Base-by-base conservation (phyloP, 2,797 vertebrate species). In the Acomys russatus region DNA sequence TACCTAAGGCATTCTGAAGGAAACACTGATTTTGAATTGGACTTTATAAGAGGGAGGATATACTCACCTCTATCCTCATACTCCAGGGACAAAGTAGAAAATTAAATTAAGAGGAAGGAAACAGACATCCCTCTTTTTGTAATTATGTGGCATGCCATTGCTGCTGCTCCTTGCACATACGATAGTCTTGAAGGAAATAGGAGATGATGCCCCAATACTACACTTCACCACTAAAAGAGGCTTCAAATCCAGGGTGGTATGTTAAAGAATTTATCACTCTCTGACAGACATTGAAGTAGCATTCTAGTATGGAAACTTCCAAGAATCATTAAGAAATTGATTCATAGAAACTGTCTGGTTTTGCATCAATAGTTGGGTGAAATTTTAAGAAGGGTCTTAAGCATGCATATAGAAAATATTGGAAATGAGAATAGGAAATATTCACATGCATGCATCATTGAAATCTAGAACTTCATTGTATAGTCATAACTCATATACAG, bases 351-450 rank as follows among this genome's bases (percentile, higher is more conserved):
- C 25, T 18, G 25, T 5, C 18, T 10, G 17, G 4, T n/a, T 92
- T 33, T 30, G 44, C 23, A 71, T 91, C 66, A 90, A 88, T 49
- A 74, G 10, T 51, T 90, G 59, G 30, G 25, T 76, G 28, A 89
- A 93, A 87, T 90, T 92, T 78, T 91, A 33, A 96, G 82, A 28
- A 54, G 4, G 71, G 56, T 59, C 30, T 88, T 95, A 93, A 64
- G 14, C 9, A 59, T 63, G 0, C 44, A 35, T 18, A 12, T 66
- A 63, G 35, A 49, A 93, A 95, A 86, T 6, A 82, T 8, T 20
- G 86, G 56, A 88, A 92, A 83, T 0, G 59, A 9, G 70, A 83
- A 9, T 71, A 91, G 63, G 11, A 54, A 63, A 15, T 68, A 11
- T 93, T 79, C 12, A 78, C 35, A 61, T 84, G 18, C 22, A 84